Conservation (phyloP, 2,888 invertebrate genomes). For the Molanna angustata region DNA sequence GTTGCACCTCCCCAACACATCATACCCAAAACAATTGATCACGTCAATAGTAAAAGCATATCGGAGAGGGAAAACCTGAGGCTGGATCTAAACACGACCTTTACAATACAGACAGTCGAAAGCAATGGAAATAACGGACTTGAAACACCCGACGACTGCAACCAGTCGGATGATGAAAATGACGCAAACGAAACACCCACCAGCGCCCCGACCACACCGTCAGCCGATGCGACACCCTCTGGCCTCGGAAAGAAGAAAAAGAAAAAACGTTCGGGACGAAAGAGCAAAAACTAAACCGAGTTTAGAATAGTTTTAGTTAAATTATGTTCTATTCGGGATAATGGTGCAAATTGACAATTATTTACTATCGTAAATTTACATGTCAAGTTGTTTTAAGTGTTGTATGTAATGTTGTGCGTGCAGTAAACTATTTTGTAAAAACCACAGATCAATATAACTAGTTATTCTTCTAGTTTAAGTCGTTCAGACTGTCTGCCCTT, state of each 20-base stretch:
- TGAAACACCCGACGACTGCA: slow-evolving; percentile 20
- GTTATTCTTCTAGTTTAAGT: too few relatives aligned
- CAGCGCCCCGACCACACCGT: slow-evolving; percentile 24
- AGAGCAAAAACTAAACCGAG: slow-evolving; percentile 23
- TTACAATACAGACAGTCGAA: slow-evolving; percentile 15
- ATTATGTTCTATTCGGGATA: too few relatives aligned
- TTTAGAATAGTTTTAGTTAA: too few relatives aligned
- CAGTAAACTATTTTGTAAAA: too few relatives aligned
- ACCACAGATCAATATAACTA: too few relatives aligned
- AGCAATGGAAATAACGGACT: slow-evolving; percentile 18
- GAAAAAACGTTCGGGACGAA: slow-evolving; percentile 27
- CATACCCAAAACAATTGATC: slow-evolving; percentile 19
- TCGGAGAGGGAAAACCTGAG: slow-evolving; percentile 22
- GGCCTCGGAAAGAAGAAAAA: slow-evolving; percentile 27
- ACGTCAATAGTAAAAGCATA: slow-evolving; percentile 43
- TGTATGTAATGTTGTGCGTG: too few relatives aligned
- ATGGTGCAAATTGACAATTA: too few relatives aligned
- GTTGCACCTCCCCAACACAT: slow-evolving; percentile 47
- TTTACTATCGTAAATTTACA: too few relatives aligned
- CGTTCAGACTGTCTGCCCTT: too few relatives aligned
- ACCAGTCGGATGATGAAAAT: slow-evolving; percentile 27
- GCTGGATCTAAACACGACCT: slow-evolving; percentile 26
- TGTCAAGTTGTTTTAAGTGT: too few relatives aligned
- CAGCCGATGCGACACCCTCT: slow-evolving; percentile 16
- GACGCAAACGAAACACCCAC: slow-evolving; percentile 20